Conservation (phyloP, 2,113 vertebrate genomes). For the Indri indri region DNA sequence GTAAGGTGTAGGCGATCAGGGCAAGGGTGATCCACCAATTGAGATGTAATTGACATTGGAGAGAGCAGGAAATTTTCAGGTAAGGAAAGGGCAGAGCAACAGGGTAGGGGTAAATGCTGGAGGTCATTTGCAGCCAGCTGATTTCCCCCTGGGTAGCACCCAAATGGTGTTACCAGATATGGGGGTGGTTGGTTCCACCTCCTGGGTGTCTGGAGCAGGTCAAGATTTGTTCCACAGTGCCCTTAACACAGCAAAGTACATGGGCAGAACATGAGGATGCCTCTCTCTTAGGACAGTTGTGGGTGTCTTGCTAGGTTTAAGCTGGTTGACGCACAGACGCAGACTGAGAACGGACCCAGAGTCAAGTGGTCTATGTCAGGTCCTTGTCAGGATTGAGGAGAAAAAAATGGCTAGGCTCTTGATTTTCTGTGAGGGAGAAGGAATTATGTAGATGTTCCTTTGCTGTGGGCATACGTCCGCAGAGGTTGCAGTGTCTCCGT, state of each 20-base stretch:
- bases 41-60: neutral
- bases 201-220: neutral
- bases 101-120: neutral
- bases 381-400: neutral
- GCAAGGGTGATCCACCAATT: too few relatives aligned
- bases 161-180: neutral
- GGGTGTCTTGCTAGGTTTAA: neutral
- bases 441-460: neutral
- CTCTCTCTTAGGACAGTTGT: neutral
- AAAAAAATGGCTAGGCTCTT: neutral
- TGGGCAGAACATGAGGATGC: neutral
- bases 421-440: neutral
- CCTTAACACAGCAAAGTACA: neutral
- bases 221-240: neutral
- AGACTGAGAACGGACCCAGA: neutral
- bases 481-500: neutral
- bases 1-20: neutral
- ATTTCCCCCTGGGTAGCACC: neutral
- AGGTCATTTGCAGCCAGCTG: neutral
- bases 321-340: neutral
- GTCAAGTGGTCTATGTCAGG: too few relatives aligned
- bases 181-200: neutral
- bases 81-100: neutral
- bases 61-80: neutral
- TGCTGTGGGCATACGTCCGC: neutral